A percentile compares a stretch with the other conserved stretches of the same genome.
These are phyloP conservation scores for Caenorhabditis parvicauda DNA, from an alignment of 2,888 invertebrate species.

Conservation along the genomic window DNA sequence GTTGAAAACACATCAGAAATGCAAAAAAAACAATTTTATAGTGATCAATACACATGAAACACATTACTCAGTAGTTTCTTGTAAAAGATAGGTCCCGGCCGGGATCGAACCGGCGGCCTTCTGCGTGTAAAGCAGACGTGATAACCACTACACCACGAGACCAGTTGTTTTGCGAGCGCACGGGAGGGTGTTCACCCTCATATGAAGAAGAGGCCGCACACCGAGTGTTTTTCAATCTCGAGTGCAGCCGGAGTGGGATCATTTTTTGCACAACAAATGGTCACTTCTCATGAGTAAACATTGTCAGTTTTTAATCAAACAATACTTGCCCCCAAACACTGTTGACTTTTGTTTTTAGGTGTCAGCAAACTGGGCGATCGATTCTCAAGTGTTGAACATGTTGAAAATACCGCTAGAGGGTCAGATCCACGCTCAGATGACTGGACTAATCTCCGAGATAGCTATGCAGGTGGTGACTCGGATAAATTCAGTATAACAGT, in stretches of 20 bases:
- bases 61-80: no score
- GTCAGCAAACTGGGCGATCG: constrained; percentile 48
- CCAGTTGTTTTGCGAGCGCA: no score
- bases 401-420: constrained; percentile 51
- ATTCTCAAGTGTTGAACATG: constrained; percentile 44
- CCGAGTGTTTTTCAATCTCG: no score
- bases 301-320: not conserved
- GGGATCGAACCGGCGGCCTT: constrained; percentile 48
- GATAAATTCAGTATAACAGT: not conserved
- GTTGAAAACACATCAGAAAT: no score
- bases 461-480: constrained; percentile 45
- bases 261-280: no score
- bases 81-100: constrained; percentile 45
- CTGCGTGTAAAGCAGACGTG: constrained; percentile 49
- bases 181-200: no score
- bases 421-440: constrained; percentile 50
- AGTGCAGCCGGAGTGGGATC: no score
- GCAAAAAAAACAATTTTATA: no score
- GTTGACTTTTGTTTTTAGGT: constrained; percentile 24
- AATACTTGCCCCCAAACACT: not conserved
- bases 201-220: no score
- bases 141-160: constrained; percentile 48
- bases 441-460: constrained; percentile 52
- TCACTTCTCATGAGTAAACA: no score
- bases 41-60: no score